Percentiles rank a stretch among this genome's conserved stretches.
Conservation (phyloP, 1,140 invertebrate genomes). For the Monochamus saltuarius region DNA sequence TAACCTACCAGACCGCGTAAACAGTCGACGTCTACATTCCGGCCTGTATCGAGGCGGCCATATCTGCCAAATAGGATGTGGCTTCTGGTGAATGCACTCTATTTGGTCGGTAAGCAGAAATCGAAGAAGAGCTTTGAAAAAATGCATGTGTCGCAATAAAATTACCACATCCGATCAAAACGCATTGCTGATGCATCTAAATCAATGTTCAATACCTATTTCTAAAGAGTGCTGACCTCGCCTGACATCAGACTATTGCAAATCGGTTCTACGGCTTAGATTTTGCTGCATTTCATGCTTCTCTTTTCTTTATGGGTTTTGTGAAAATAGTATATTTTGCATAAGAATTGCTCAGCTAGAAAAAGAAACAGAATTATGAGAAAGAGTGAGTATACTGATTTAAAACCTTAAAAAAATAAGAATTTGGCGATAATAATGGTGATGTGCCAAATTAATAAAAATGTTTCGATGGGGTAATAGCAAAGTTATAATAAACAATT, state of each 20-base stretch:
- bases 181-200: slow-evolving; percentile 15
- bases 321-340: too few species aligned
- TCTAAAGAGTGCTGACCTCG: slow-evolving; percentile 13
- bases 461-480: too few species aligned
- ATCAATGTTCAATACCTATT: slow-evolving; percentile 18
- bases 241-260: slow-evolving; percentile 6
- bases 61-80: background rate
- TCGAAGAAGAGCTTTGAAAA: slow-evolving; percentile 21
- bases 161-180: slow-evolving; percentile 23
- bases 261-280: background rate
- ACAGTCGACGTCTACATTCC: background rate
- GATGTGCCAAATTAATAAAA: too few species aligned
- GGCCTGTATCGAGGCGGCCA: background rate
- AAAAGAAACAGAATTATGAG: too few species aligned
- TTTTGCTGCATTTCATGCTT: too few species aligned
- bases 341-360: too few species aligned
- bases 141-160: slow-evolving; percentile 11
- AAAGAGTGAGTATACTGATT: too few species aligned
- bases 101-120: slow-evolving; percentile 22
- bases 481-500: too few species aligned
- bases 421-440: too few species aligned
- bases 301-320: too few species aligned
- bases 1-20: too few species aligned
- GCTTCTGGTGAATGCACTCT: slow-evolving; percentile 16
- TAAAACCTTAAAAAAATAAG: too few species aligned